Base-by-base conservation (phyloP, 2,797 vertebrate genomes). In the Sebastes taczanowskii region DNA sequence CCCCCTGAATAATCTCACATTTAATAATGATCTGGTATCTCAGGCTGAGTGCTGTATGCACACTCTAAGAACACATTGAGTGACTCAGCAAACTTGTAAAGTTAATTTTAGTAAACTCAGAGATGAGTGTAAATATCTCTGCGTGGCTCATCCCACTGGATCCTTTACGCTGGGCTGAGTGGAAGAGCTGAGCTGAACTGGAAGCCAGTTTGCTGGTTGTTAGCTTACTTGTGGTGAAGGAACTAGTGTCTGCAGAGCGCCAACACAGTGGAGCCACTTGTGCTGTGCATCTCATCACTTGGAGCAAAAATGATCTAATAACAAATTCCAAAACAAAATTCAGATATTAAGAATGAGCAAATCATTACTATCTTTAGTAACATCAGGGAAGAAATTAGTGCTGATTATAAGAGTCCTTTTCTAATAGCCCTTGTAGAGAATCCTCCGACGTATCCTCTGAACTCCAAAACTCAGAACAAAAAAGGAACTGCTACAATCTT, bases 371-470 rank as follows among this genome's bases (percentile, higher is more conserved):
- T 53, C 18, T 60, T 76, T 34, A 3, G 27, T 55, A 68, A 67
- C 64, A 71, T 58, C 11, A 56, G 74, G 78, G 32, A 65, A 5
- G 71, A 84, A 49, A 55, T 71, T 38, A 82, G 69, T 78, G 72
- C 42, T 76, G 53, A 77, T 77, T 78, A 5, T 46, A 32, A 70
- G 49, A 70, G 49, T 84, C 53, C 30, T 84, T 59, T 81, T 70
- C 61, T 70, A 25, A 64, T 84, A 93, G 92, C 93, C 92, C 92
- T 94, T 93, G 35, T 74, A 71, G 61, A 82, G 35, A 88, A 75
- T 81, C 74, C 62, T 81, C 34, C 7, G 8, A 23, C 49, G 55
- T 68, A 46, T 88, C 79, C 64, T 80, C 38, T 71, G 10, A 86
- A 72, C 23, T 75, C 27, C 14, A n/a, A 16, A 83, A 58, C n/a